These are phyloP conservation scores for Melanotaenia trifasciata DNA, from an alignment of 2,797 vertebrate species.

Conservation along the genomic window DNA sequence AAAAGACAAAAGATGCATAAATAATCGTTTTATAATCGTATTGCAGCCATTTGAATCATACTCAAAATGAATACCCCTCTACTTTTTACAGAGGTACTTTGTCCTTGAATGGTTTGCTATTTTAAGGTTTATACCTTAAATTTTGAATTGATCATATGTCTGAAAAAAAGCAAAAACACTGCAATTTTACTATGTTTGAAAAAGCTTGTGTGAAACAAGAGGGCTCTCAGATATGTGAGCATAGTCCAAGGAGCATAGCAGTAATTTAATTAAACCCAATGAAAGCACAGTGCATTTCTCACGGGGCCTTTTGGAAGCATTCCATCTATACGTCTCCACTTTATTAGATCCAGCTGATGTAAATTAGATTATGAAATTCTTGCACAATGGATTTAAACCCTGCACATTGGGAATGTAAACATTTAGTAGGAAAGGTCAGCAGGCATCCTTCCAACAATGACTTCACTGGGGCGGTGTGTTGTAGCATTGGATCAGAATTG, in stretches of 20 bases:
- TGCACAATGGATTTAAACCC: constrained; percentile 43
- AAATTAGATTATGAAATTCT: constrained; percentile 64
- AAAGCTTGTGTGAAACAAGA: constrained; percentile 40
- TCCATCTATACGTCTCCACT: constrained; percentile 60
- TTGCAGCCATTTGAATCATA: no score
- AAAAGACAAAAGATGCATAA: no score
- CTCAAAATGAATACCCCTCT: no score
- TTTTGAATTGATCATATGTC: background rate
- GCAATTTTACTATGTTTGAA: constrained; percentile 30
- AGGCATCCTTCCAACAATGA: constrained; percentile 33
- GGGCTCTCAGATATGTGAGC: constrained; percentile 26
- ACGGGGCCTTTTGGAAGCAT: constrained; percentile 55
- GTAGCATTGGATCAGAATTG: constrained; percentile 19
- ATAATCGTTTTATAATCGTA: no score
- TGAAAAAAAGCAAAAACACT: background rate
- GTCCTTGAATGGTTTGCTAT: no score
- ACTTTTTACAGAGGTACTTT: no score
- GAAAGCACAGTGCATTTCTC: constrained; percentile 55
- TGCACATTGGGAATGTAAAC: constrained; percentile 37
- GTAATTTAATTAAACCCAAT: constrained; percentile 68
- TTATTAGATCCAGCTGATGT: constrained; percentile 69
- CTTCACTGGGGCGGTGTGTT: constrained; percentile 32
- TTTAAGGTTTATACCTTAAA: background rate
- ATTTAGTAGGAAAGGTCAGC: constrained; percentile 34
- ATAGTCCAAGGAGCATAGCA: constrained; percentile 35